Evolutionary conservation across 2,797 vertebrate species (phyloP), one percentile per base, ranked within the genome.

Genomic region (Alcedo quadribrachys): DNA sequence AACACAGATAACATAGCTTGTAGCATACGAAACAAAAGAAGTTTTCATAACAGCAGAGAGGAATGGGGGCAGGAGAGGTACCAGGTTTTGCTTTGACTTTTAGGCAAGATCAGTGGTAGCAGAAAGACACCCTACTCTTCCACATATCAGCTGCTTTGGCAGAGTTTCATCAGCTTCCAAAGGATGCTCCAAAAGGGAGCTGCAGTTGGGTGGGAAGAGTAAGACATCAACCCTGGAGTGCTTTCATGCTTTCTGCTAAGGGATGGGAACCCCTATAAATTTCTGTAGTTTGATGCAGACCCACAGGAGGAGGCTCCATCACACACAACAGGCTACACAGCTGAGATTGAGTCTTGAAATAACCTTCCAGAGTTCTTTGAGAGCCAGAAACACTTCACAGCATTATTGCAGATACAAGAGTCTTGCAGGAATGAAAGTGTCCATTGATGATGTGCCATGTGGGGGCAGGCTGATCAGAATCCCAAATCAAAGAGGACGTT

Each of bases 401-500:
- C 0, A 0, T 50, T 62, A 66, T 43, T 87, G 76, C 6, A 70
- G 50, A 57, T 7, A 0, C 78, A 78, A 57, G 73, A 80, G 69
- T 8, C 87, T 65, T 62, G 63, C 62, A 40, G 76, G 51, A 92
- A 74, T 89, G 66, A 96, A 96, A 94, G 76, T 17, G 1, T 32
- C 55, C 90, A 73, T 83, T 96, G 92, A 95, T 46, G 58, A 65
- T 74, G 78, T 89, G 86, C 91, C 90, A 92, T 40, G 81, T 2
- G 3, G 1, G 13, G 45, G 75, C 71, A 83, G 75, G 35, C 46
- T 40, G 76, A 78, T 78, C 73, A 75, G 86, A 94, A 92, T 94
- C 79, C 73, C 79, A 94, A 92, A 94, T 80, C 55, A 81, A 80
- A 68, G 62, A 91, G 61, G 58, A 76, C 18, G 5, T 1, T 46